Percentiles rank a stretch among this genome's conserved stretches.
Conservation (phyloP, 2,797 vertebrate genomes). For the Strix occidentalis region DNA sequence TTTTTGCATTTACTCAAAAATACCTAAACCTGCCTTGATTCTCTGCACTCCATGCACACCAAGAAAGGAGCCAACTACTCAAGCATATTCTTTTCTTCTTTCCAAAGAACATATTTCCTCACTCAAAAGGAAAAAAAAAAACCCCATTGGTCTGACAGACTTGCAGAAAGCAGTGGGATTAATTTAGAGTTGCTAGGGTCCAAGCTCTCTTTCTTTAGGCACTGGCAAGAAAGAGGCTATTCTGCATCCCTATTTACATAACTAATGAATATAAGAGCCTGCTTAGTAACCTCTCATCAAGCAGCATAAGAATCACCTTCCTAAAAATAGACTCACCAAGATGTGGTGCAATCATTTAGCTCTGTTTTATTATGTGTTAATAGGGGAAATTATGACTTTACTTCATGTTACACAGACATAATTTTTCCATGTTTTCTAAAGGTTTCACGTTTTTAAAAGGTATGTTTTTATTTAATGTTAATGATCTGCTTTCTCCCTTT, state of each 20-base stretch:
- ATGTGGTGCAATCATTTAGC: neutral
- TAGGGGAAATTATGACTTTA: neutral
- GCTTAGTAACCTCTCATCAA: neutral
- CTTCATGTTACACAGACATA: neutral
- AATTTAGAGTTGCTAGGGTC: neutral
- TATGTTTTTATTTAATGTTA: neutral
- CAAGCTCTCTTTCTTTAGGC: neutral
- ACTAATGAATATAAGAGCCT: neutral
- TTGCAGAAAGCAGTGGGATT: conserved; percentile 32
- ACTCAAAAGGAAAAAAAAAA: neutral
- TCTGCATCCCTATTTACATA: conserved; percentile 20
- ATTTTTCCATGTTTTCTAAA: neutral
- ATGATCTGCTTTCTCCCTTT: neutral
- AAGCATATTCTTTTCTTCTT: neutral
- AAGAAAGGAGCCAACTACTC: conserved; percentile 21
- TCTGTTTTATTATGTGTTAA: neutral
- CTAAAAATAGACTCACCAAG: neutral
- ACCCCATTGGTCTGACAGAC: neutral
- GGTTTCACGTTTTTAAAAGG: neutral
- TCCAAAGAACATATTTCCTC: neutral
- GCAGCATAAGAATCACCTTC: neutral
- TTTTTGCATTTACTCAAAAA: conserved; percentile 24
- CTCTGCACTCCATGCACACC: neutral
- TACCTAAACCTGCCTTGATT: neutral
- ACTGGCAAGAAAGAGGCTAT: neutral